phyloP scores from a whole-genome alignment of 2,888 invertebrate genomes.

The Leptopilina myrica region DNA sequence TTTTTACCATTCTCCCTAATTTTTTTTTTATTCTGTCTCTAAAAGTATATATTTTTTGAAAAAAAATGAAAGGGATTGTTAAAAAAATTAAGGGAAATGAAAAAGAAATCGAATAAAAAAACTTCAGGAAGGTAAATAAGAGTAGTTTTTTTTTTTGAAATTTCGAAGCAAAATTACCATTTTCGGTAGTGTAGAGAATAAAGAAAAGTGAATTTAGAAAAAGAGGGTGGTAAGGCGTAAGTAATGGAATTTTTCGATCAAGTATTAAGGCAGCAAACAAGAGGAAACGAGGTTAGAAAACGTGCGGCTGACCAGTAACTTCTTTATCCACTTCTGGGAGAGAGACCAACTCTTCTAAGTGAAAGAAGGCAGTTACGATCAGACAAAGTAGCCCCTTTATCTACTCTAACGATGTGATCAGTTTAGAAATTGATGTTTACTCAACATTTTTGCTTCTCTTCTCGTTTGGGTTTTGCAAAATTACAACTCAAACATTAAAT shows the following conservation, averaged over 20 bases:
- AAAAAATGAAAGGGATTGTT: too few relatives aligned
- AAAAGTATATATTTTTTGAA: too few relatives aligned
- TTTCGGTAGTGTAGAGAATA: too few relatives aligned
- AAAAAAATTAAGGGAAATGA: too few relatives aligned
- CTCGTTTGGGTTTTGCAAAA: not conserved
- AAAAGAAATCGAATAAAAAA: too few relatives aligned
- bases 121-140: too few relatives aligned
- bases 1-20: too few relatives aligned
- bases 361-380: slow-evolving; percentile 7
- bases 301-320: slow-evolving; percentile 3
- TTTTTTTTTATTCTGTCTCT: too few relatives aligned
- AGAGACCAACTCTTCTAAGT: slow-evolving; percentile 9
- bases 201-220: too few relatives aligned
- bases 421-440: not conserved
- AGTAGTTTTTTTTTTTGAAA: too few relatives aligned
- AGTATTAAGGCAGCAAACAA: slow-evolving; percentile 20
- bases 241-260: slow-evolving; percentile 18
- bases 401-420: not conserved
- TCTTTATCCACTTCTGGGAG: slow-evolving; percentile 15
- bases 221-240: not conserved
- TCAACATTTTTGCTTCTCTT: not conserved
- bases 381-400: slow-evolving; percentile 12
- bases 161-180: too few relatives aligned
- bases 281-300: slow-evolving; percentile 4
- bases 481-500: not conserved